Base-by-base conservation (phyloP, 2,113 vertebrate species). In the Loxodonta africana region DNA sequence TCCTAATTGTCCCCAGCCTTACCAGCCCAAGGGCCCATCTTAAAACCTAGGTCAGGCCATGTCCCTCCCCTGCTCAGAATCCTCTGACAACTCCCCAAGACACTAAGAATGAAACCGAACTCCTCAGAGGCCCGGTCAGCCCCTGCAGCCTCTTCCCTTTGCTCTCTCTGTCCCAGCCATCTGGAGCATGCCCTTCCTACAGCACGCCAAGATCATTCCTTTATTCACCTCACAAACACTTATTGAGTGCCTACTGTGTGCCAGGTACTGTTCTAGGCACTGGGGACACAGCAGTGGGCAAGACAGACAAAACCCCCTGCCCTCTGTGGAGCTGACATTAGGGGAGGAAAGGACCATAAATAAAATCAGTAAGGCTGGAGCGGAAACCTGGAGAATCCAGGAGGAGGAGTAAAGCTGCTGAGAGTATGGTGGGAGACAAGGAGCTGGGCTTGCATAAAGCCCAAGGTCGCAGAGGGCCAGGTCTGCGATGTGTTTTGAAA, bases 21-120 rank as follows among this genome's bases (percentile, higher is more conserved):
- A 8, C 5, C 30, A 83, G 76, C 76, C 69, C 77, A 17, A 63
- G 57, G 57, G 62, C 37, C 30, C 60, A 26, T 23, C 44, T 91
- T 86, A 81, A 91, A 96, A 94, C 41, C 20, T 25, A 9, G n/a
- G 37, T 60, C 93, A 48, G 28, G 78, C 74, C 69, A 83, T 14
- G 53, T 12, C 37, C 44, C 48, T 67, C 41, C 65, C 80, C 28
- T 51, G 89, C 65, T 76, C 73, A 65, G 21, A 92, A 94, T 46
- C 18, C 23, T 28, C 57, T 8, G 25, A 11, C 1, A 46, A 17
- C 23, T 57, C 48, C 67, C 60, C 15, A 14, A 0, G 14, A 48
- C 82, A 53, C 6, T 2, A 67, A 77, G 51, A 83, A 11, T 74
- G 63, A 92, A 82, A 67, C 11, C 8, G 10, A 94, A 80, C 63